Conservation (phyloP, 2,113 vertebrate species). For the Hiodon tergisus region DNA sequence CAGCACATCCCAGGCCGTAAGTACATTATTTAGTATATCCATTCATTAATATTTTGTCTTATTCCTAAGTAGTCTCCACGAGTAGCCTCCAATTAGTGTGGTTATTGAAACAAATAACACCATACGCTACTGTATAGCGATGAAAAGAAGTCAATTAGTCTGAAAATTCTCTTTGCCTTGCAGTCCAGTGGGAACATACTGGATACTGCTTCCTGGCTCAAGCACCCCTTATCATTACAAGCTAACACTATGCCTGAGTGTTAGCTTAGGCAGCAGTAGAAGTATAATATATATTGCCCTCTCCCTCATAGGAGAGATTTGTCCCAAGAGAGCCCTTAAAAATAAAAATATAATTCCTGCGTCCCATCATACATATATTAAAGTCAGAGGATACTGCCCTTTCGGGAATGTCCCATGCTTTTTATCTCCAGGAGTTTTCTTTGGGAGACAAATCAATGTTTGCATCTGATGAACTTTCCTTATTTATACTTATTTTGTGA, state of each 20-base stretch:
- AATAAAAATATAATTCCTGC: not conserved
- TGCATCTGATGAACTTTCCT: not conserved
- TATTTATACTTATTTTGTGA: not conserved
- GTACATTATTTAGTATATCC: not conserved
- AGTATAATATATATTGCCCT: not conserved
- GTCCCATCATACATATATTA: not conserved
- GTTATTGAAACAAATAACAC: not conserved
- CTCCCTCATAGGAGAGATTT: too few relatives aligned
- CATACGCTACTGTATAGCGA: not conserved
- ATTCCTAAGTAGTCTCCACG: not conserved
- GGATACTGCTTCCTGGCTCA: not conserved
- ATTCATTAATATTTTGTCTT: not conserved
- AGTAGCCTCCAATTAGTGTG: not conserved
- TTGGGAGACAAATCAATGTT: not conserved
- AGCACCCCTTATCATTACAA: not conserved
- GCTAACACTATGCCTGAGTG: not conserved
- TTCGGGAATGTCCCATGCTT: not conserved
- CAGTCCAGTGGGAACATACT: not conserved
- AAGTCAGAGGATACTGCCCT: not conserved
- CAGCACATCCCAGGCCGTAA: not conserved
- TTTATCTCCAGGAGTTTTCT: not conserved
- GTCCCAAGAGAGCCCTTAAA: not conserved
- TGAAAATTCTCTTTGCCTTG: not conserved
- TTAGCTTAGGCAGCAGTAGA: not conserved
- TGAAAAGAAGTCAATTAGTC: not conserved